Base-by-base conservation (phyloP, 2,797 vertebrate species). In the Catamblyrhynchus diadema region DNA sequence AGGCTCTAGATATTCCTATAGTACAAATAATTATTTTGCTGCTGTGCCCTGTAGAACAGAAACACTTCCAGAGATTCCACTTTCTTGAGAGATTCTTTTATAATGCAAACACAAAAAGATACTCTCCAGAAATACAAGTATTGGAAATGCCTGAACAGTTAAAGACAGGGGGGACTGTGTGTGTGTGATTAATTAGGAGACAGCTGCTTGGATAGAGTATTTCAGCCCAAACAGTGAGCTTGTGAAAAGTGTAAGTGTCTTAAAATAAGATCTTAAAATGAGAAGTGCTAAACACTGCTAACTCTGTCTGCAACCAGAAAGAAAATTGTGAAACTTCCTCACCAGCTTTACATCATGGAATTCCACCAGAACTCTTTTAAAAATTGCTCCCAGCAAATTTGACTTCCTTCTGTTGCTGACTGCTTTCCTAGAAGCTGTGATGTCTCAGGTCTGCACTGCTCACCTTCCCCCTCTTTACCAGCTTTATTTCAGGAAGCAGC, bases 171-270 rank as follows among this genome's bases (percentile, higher is more conserved):
- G 6, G 27, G 45, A 7, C 22, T 9, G 17, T 24, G 21, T 14
- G 54, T 56, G 44, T 17, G 25, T 12, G 11, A n/a, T 69, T 87
- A 70, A 92, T 93, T 89, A 70, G 0, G 2, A 79, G 60, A 50
- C 59, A 67, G 66, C 78, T 84, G 51, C 51, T 88, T 66, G 50
- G 81, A 41, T 84, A 47, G 64, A 90, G 35, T 35, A 79, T 81
- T 95, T 78, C 70, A 93, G 39, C 54, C 86, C 83, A 94, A 95
- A 95, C 78, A 94, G 50, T 54, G 57, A 86, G 62, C 42, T 65
- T 83, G 20, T 54, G 50, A 48, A 72, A 90, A 81, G 44, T 45
- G 3, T 53, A 59, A 81, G 59, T 51, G 33, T 15, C 67, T 95
- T 32, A 86, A 53, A 95, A 84, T 71, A 86, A 81, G 80, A 81